Evolutionary conservation across 2,113 vertebrate species (phyloP).

Genomic region (Poecilia latipinna): DNA sequence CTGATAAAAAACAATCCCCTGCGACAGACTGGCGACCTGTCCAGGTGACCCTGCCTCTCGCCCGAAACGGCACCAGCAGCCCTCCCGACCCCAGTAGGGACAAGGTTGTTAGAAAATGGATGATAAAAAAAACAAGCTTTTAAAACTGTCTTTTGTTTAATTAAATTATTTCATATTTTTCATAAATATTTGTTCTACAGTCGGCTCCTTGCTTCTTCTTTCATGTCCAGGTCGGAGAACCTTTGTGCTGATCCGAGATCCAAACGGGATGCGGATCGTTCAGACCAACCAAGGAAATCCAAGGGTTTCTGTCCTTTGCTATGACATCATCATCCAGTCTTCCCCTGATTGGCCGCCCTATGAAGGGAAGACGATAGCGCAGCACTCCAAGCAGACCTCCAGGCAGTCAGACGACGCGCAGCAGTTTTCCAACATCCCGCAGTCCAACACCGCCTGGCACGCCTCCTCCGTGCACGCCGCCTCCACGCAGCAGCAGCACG

Average conservation of each 20-base stretch:
- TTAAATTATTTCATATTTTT: no score
- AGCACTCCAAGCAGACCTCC: conserved; percentile 85
- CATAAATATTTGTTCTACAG: no score
- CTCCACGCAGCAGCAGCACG: conserved; percentile 69
- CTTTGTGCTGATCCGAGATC: neutral
- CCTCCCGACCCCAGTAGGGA: no score
- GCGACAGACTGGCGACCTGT: no score
- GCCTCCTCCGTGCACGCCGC: conserved; percentile 69
- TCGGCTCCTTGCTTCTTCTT: no score
- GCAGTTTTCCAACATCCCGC: conserved; percentile 80
- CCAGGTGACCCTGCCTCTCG: no score
- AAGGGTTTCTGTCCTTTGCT: neutral
- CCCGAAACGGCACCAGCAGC: no score
- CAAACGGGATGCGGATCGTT: neutral
- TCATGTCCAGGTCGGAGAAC: neutral
- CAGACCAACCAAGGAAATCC: neutral
- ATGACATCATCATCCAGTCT: conserved; percentile 10
- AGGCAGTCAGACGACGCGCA: conserved; percentile 82
- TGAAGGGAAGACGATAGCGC: conserved; percentile 83
- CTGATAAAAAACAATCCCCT: no score
- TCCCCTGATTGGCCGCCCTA: conserved; percentile 51
- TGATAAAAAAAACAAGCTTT: no score
- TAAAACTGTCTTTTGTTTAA: no score
- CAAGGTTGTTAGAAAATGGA: no score
- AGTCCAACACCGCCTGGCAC: conserved; percentile 73